A percentile compares a stretch with the other conserved stretches of the same genome.
Evolutionary conservation across 2,888 invertebrate species (phyloP).

Genomic region (Drosophila cognata): DNA sequence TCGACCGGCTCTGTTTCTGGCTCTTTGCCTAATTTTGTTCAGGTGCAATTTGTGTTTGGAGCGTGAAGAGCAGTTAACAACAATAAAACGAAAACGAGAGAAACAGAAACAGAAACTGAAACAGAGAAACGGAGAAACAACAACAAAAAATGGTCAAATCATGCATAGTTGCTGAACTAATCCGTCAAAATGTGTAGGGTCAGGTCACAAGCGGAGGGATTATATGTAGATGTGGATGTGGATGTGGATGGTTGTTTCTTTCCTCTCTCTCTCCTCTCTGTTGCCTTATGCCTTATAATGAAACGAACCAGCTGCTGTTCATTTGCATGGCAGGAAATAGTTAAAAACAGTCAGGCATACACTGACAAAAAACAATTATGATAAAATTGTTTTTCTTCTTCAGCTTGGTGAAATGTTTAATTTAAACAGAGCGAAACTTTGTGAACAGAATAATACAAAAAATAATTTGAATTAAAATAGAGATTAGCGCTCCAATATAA

Average conservation of each 20-base stretch:
- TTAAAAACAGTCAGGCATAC: constrained; percentile 19
- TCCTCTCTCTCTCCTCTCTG: constrained; percentile 14
- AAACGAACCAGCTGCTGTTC: constrained; percentile 49
- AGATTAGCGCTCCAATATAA: background rate
- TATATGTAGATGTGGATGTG: constrained; percentile 31
- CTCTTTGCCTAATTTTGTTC: constrained; percentile 80
- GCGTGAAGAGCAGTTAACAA: constrained; percentile 68
- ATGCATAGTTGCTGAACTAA: constrained; percentile 77
- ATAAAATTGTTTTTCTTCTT: background rate
- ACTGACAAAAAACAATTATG: constrained; percentile 30
- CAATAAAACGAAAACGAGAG: constrained; percentile 8
- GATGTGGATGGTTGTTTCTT: constrained; percentile 10
- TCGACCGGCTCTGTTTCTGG: constrained; percentile 2
- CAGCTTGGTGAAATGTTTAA: background rate
- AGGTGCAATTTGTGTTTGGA: constrained; percentile 83
- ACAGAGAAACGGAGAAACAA: constrained; percentile 10
- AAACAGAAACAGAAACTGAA: constrained; percentile 18
- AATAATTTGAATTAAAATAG: background rate
- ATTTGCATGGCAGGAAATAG: constrained; percentile 68
- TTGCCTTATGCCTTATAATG: background rate
- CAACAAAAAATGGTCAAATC: constrained; percentile 66
- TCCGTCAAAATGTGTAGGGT: constrained; percentile 73
- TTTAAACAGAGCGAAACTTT: background rate
- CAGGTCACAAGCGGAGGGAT: constrained; percentile 53
- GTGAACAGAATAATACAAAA: background rate